Conservation (phyloP, 2,888 invertebrate species). For the Tridacna crocea region DNA sequence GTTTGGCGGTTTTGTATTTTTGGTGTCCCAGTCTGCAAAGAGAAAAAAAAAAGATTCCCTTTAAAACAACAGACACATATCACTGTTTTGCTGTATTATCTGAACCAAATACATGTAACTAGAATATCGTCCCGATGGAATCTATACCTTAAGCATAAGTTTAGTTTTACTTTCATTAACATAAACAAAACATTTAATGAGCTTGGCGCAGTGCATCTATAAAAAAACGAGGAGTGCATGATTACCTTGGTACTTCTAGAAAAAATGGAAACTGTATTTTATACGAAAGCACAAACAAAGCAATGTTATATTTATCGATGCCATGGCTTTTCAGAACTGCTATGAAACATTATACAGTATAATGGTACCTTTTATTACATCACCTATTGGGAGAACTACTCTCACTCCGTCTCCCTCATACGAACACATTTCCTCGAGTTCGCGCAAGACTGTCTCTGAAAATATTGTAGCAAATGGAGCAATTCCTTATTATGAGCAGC, state of each 20-base stretch:
- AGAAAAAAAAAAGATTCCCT: no score
- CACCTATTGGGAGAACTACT: background rate
- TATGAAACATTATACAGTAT: background rate
- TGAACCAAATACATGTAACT: no score
- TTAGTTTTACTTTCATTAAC: background rate
- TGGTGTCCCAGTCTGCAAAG: no score
- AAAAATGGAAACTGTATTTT: no score
- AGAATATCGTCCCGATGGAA: no score
- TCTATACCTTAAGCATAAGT: no score
- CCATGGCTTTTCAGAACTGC: background rate
- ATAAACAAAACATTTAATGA: background rate
- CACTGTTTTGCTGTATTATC: no score
- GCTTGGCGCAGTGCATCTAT: background rate
- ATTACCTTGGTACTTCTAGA: no score
- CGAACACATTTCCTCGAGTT: no score
- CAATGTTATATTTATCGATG: background rate
- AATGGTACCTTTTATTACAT: background rate
- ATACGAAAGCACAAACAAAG: no score
- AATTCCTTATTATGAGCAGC: constrained; percentile 8
- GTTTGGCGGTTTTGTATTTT: no score
- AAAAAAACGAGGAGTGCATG: background rate
- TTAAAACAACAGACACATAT: no score
- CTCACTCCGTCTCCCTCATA: background rate
- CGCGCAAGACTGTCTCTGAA: background rate
- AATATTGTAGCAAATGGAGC: background rate